A percentile compares a stretch with the other conserved stretches of the same genome.
Evolutionary conservation across 2,113 vertebrate genomes (phyloP).

Genomic region (Ctenomys sociabilis): DNA sequence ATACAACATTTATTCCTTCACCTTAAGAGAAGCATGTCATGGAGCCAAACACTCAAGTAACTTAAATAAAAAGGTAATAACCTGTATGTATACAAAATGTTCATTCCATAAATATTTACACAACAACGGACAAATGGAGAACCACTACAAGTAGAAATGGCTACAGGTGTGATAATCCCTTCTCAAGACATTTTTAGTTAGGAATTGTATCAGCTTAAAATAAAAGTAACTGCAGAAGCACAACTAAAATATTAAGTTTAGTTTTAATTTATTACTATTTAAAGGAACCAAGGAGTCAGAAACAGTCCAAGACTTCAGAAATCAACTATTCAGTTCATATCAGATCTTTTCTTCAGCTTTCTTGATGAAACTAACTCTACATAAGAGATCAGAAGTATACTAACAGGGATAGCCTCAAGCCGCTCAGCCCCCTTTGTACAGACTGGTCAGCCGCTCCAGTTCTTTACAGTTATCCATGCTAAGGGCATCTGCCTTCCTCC

Average conservation of each 20-base stretch:
- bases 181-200: slow-evolving; percentile 83
- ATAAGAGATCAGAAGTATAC: slow-evolving; percentile 69
- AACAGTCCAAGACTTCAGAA: slow-evolving; percentile 85
- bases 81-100: slow-evolving; percentile 84
- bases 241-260: slow-evolving; percentile 71
- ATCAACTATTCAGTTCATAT: slow-evolving; percentile 85
- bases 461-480: slow-evolving; percentile 98
- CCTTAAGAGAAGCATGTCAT: slow-evolving; percentile 83
- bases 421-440: slow-evolving; percentile 94
- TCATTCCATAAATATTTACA: slow-evolving; percentile 88
- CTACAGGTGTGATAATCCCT: slow-evolving; percentile 82
- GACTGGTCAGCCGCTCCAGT: slow-evolving; percentile 93
- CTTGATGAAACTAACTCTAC: slow-evolving; percentile 85
- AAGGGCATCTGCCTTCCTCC: slow-evolving; percentile 95
- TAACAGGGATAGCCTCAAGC: neutral
- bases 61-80: slow-evolving; percentile 86
- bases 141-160: slow-evolving; percentile 83
- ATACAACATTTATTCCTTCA: slow-evolving; percentile 84
- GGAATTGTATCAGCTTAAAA: slow-evolving; percentile 84
- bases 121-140: slow-evolving; percentile 82
- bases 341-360: slow-evolving; percentile 82
- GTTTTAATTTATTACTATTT: slow-evolving; percentile 85
- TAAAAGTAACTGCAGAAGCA: slow-evolving; percentile 84
- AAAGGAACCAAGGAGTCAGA: slow-evolving; percentile 84
- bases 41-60: slow-evolving; percentile 84